Conservation (phyloP, 2,797 vertebrate species). For the Poecilia gillii region DNA sequence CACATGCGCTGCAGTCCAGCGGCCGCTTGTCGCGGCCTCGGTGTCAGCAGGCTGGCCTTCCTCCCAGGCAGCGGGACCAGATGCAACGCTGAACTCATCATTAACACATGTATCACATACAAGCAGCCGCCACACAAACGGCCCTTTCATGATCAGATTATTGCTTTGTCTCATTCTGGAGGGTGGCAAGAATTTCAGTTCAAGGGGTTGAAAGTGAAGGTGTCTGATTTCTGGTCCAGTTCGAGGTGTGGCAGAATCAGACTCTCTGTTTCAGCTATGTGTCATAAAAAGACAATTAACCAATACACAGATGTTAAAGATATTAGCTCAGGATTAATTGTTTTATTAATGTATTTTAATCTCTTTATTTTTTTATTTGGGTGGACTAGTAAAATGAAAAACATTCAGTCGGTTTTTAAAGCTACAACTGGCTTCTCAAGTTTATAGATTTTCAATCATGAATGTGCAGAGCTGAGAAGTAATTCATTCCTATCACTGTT, state of each 20-base stretch:
- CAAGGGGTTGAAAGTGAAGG: conserved; percentile 28
- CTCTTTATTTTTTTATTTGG: not conserved
- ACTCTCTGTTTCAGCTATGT: not conserved
- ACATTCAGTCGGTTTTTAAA: not conserved
- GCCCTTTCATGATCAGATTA: conserved; percentile 46
- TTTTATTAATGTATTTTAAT: not conserved
- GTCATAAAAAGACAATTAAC: not conserved
- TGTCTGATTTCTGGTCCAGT: conserved; percentile 31
- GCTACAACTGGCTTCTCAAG: not conserved
- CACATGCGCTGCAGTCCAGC: conserved; percentile 63
- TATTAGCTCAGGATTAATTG: not conserved
- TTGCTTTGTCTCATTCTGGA: conserved; percentile 47
- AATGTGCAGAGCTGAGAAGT: no score
- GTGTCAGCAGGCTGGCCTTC: conserved; percentile 59
- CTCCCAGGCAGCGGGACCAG: conserved; percentile 63
- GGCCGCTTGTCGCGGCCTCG: conserved; percentile 54
- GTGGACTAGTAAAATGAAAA: not conserved
- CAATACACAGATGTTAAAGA: not conserved
- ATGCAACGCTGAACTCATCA: conserved; percentile 70
- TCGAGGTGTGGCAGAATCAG: not conserved
- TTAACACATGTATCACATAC: conserved; percentile 54
- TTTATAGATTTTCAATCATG: not conserved
- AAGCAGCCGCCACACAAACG: conserved; percentile 42
- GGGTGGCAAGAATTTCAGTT: conserved; percentile 36
- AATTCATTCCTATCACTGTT: no score